Percentiles rank a stretch among this genome's conserved stretches.
phyloP scores from a whole-genome alignment of 1,140 invertebrate genomes.

The Bombus superbus region DNA sequence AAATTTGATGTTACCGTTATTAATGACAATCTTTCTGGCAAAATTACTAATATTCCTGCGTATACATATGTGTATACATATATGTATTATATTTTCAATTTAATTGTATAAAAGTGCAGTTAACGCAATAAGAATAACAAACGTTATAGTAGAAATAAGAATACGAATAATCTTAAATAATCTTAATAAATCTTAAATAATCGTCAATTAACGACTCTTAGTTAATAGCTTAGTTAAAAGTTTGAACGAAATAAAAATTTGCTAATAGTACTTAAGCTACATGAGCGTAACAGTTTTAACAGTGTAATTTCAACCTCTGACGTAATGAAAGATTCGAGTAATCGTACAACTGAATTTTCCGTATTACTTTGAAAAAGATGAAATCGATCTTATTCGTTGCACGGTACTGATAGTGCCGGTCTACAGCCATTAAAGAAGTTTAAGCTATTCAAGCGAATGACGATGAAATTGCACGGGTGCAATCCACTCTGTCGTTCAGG shows the following conservation, averaged over 20 bases:
- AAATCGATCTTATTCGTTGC: conserved; percentile 42
- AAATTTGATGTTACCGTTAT: too few relatives aligned
- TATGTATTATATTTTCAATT: not conserved
- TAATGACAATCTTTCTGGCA: too few relatives aligned
- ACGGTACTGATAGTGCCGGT: conserved; percentile 58
- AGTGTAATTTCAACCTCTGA: not conserved
- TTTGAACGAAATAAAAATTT: not conserved
- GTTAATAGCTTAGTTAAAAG: not conserved
- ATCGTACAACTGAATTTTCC: conserved; percentile 7
- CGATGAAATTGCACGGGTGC: conserved; percentile 72
- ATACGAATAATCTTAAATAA: not conserved
- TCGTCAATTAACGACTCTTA: not conserved
- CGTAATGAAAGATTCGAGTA: not conserved
- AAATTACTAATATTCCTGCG: too few relatives aligned
- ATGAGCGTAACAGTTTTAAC: not conserved
- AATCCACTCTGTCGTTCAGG: conserved; percentile 76
- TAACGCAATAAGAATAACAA: not conserved
- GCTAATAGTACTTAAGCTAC: not conserved
- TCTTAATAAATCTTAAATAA: too few relatives aligned
- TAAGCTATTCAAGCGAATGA: conserved; percentile 71
- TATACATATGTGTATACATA: too few relatives aligned
- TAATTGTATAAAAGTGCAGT: not conserved
- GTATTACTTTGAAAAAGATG: conserved; percentile 21
- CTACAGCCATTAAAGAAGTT: conserved; percentile 70
- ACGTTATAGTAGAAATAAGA: not conserved